Percentiles rank a stretch among this genome's conserved stretches.
These are phyloP conservation scores for Protobothrops mucrosquamatus DNA, from an alignment of 2,113 vertebrate genomes.

Conservation along the genomic window DNA sequence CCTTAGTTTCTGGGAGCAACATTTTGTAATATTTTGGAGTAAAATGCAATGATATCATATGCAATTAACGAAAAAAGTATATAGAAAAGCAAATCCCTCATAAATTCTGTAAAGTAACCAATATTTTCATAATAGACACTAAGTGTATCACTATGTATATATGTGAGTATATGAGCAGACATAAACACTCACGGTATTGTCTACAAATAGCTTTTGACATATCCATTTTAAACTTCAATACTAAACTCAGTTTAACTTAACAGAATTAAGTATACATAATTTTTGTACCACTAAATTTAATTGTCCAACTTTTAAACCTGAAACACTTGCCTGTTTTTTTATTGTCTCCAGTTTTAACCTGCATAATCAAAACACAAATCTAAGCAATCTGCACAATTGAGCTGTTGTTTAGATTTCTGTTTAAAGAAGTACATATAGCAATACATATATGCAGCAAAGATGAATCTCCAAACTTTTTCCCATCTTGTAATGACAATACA, in stretches of 20 bases:
- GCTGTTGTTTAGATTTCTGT: neutral
- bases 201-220: neutral
- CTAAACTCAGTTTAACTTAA: neutral
- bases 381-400: neutral
- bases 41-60: conserved; percentile 2
- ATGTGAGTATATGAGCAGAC: neutral
- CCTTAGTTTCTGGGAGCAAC: neutral
- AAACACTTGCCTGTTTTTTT: neutral
- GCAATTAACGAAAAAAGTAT: neutral
- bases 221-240: neutral
- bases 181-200: neutral
- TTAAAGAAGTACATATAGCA: neutral
- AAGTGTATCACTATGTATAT: neutral
- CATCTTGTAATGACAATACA: neutral
- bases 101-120: neutral
- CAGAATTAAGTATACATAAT: neutral
- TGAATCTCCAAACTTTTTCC: neutral
- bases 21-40: neutral
- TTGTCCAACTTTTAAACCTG: neutral
- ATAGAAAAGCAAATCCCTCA: accelerated
- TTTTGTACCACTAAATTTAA: neutral
- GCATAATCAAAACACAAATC: neutral
- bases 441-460: neutral
- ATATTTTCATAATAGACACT: neutral
- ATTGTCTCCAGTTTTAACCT: neutral